A percentile compares a stretch with the other conserved stretches of the same genome.
These are phyloP conservation scores for Apistogramma diplotaenia DNA, from an alignment of 2,113 vertebrate species.

Conservation along the genomic window DNA sequence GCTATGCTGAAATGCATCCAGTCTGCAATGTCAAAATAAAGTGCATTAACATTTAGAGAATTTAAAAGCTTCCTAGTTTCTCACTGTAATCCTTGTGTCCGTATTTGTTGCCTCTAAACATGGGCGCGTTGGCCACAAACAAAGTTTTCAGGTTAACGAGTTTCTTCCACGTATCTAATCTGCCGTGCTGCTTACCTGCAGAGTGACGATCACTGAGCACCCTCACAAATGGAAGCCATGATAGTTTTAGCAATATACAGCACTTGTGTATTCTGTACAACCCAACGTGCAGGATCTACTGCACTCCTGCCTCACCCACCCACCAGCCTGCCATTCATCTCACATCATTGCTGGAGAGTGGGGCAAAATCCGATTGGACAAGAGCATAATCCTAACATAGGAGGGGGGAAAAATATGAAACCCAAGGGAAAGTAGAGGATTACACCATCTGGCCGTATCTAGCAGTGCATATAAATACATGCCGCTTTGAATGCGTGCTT, in stretches of 20 bases:
- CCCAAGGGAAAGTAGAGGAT: conserved; percentile 61
- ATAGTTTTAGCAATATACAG: not conserved
- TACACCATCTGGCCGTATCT: conserved; percentile 69
- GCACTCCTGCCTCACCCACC: conserved; percentile 1
- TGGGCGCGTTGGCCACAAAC: too few relatives aligned
- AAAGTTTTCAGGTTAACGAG: not conserved
- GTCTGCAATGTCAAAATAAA: not conserved
- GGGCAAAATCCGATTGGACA: conserved; percentile 66
- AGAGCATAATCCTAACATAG: conserved; percentile 62
- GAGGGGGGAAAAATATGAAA: conserved; percentile 57
- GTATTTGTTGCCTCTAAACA: not conserved
- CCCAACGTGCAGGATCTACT: not conserved
- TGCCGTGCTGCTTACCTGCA: conserved; percentile 46
- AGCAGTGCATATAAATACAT: not conserved
- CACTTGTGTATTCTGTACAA: not conserved
- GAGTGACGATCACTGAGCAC: not conserved
- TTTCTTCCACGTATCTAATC: not conserved
- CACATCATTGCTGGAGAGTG: conserved; percentile 53
- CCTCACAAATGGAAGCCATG: not conserved
- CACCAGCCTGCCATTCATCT: conserved; percentile 55
- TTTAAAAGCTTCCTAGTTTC: not conserved
- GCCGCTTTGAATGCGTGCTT: not conserved
- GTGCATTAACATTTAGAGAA: not conserved
- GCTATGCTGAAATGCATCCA: not conserved
- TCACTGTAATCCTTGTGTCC: not conserved